These are phyloP conservation scores for Trachemys scripta DNA, from an alignment of 2,113 vertebrate genomes.

Conservation along the genomic window DNA sequence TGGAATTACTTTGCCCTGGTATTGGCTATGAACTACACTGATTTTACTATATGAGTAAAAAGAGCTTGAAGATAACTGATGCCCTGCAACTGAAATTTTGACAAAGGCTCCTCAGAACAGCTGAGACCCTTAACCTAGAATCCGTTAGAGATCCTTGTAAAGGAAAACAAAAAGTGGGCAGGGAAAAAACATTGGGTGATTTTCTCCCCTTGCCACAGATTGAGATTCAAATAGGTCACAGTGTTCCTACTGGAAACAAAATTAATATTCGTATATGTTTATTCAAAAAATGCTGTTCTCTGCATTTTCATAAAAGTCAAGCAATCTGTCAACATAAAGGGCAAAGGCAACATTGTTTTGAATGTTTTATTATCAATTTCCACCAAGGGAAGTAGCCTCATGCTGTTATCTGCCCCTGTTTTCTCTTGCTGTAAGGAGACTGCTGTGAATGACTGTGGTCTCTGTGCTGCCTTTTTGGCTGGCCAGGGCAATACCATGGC, in stretches of 20 bases:
- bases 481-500: slow-evolving; percentile 61
- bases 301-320: slow-evolving; percentile 55
- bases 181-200: not conserved
- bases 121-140: not conserved
- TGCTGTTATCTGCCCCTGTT: slow-evolving; percentile 47
- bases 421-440: slow-evolving; percentile 69
- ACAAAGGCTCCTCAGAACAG: not conserved
- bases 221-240: not conserved
- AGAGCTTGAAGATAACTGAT: not conserved
- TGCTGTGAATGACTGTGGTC: slow-evolving; percentile 55
- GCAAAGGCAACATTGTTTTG: slow-evolving; percentile 36
- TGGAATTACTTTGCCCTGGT: not conserved
- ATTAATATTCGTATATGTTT: slow-evolving; percentile 61
- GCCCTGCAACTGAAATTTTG: not conserved
- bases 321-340: slow-evolving; percentile 50
- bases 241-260: slow-evolving; percentile 50
- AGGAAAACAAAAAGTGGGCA: not conserved
- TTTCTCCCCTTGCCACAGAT: not conserved
- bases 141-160: not conserved
- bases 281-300: slow-evolving; percentile 27
- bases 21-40: not conserved
- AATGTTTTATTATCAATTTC: slow-evolving; percentile 51
- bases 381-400: slow-evolving; percentile 52
- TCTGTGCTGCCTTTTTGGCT: slow-evolving; percentile 61
- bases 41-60: not conserved